These are phyloP conservation scores for Nettapus auritus DNA, from an alignment of 2,113 vertebrate genomes.

Conservation along the genomic window DNA sequence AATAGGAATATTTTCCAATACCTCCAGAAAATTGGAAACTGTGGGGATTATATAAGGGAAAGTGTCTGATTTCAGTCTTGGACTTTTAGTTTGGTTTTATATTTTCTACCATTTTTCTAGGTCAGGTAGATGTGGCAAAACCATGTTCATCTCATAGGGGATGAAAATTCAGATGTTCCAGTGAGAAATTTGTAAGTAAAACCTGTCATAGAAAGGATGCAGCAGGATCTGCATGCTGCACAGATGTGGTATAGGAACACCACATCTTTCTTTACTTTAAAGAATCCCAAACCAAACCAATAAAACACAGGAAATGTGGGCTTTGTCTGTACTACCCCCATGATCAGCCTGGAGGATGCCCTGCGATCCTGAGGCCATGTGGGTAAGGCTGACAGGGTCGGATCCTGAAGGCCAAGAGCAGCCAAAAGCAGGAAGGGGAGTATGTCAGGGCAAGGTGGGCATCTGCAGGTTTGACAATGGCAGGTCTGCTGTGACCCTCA, in stretches of 20 bases:
- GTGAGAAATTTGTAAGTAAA: neutral
- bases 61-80: neutral
- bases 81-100: neutral
- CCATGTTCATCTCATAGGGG: rapidly evolving
- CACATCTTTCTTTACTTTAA: neutral
- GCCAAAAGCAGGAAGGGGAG: neutral
- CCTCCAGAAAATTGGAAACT: neutral
- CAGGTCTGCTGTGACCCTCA: neutral
- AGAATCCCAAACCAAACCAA: neutral
- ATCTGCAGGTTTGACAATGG: rapidly evolving
- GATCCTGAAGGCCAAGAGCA: neutral
- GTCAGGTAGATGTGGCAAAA: neutral
- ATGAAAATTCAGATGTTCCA: neutral
- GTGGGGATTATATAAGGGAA: neutral
- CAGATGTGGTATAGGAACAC: neutral
- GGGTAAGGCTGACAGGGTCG: neutral
- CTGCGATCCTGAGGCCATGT: rapidly evolving
- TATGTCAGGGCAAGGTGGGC: neutral
- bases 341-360: neutral
- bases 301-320: neutral
- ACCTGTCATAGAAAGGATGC: neutral
- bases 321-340: neutral
- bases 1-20: neutral
- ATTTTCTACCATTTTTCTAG: neutral
- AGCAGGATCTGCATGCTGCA: neutral